These are phyloP conservation scores for Drosophila setifemur DNA, from an alignment of 1,140 invertebrate genomes.

Conservation along the genomic window DNA sequence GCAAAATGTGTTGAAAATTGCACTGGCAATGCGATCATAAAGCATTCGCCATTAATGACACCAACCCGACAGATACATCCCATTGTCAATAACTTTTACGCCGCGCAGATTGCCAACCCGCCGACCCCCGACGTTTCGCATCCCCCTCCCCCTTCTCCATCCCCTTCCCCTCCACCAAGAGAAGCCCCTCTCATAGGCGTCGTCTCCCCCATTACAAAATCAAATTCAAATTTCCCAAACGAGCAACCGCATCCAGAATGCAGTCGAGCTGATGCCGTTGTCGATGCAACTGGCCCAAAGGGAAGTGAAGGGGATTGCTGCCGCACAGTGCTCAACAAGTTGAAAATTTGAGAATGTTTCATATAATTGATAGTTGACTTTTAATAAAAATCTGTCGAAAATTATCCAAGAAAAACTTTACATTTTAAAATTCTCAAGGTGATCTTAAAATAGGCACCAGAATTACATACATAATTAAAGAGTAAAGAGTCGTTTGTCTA, in stretches of 20 bases:
- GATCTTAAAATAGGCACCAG: no score
- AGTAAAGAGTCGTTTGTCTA: no score
- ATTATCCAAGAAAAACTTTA: no score
- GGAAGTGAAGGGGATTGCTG: neutral
- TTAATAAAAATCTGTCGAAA: no score
- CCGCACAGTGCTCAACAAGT: conserved; percentile 1
- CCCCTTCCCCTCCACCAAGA: neutral
- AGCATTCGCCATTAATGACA: conserved; percentile 82
- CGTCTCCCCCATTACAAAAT: conserved; percentile 56
- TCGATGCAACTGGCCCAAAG: conserved; percentile 29
- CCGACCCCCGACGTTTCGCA: neutral
- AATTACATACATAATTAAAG: no score
- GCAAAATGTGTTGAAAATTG: conserved; percentile 81
- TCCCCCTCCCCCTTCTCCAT: neutral
- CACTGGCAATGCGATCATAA: conserved; percentile 80
- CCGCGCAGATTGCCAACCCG: conserved; percentile 65
- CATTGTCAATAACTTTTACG: conserved; percentile 82
- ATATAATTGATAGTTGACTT: no score
- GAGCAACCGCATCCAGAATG: conserved; percentile 53
- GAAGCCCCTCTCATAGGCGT: neutral
- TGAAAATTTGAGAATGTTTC: no score
- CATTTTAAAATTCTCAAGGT: no score
- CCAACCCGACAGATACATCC: conserved; percentile 81
- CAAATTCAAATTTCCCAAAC: conserved; percentile 79
- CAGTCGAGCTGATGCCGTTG: conserved; percentile 52